These are phyloP conservation scores for Neuroterus valhalla DNA, from an alignment of 1,140 invertebrate genomes.

Conservation along the genomic window DNA sequence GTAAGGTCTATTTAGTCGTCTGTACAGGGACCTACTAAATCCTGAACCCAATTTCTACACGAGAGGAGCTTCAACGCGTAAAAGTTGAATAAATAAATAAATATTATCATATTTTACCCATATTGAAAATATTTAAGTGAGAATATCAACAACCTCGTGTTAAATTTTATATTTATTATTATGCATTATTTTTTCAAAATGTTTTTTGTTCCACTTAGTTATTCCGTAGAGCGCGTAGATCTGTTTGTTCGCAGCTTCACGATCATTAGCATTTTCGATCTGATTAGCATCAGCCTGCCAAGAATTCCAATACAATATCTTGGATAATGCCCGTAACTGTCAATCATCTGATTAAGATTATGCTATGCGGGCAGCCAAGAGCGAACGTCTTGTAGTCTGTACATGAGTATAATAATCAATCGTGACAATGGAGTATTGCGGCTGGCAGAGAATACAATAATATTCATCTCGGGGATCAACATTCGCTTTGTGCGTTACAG, in stretches of 20 bases:
- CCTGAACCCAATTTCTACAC: too few relatives aligned
- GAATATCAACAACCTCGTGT: too few relatives aligned
- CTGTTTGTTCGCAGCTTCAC: background rate
- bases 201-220: too few relatives aligned
- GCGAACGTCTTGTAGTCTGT: constrained; percentile 23
- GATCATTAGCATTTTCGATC: constrained; percentile 12
- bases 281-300: constrained; percentile 15
- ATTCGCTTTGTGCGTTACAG: constrained; percentile 5
- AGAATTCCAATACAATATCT: constrained; percentile 8
- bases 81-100: too few relatives aligned
- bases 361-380: background rate
- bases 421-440: constrained; percentile 25
- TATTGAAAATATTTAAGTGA: too few relatives aligned
- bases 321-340: constrained; percentile 19
- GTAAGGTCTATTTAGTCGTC: too few relatives aligned
- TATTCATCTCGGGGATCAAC: constrained; percentile 22
- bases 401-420: constrained; percentile 26
- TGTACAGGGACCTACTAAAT: too few relatives aligned
- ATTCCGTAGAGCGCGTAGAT: too few relatives aligned
- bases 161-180: too few relatives aligned
- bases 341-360: constrained; percentile 22
- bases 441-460: constrained; percentile 23
- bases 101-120: too few relatives aligned
- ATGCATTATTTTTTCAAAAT: too few relatives aligned
- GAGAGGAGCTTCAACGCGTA: too few relatives aligned